phyloP scores from a whole-genome alignment of 2,888 invertebrate genomes.

The Caenorhabditis uteleia region DNA sequence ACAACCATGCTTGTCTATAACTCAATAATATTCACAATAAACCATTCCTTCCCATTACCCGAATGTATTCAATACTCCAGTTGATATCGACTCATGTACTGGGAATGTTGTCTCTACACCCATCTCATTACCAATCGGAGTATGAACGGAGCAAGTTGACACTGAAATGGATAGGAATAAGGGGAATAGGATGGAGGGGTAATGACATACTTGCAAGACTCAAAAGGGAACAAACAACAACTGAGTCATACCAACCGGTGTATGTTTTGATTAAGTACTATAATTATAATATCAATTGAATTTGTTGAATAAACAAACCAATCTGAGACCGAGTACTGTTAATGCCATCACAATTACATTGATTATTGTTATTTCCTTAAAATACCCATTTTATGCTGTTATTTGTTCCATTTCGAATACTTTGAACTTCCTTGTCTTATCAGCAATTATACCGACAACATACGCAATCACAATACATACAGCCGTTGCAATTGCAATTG shows the following conservation, averaged over 20 bases:
- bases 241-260: constrained; percentile 23
- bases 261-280: constrained; percentile 23
- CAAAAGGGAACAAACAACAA: constrained; percentile 18
- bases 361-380: constrained; percentile 11
- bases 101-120: constrained; percentile 67
- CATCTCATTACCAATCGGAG: constrained; percentile 49
- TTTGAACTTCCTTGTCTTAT: constrained; percentile 25
- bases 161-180: constrained; percentile 8
- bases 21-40: not conserved
- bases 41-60: constrained; percentile 40
- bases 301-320: constrained; percentile 1
- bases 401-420: too few relatives aligned
- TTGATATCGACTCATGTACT: constrained; percentile 62
- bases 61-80: constrained; percentile 60
- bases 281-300: not conserved
- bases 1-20: constrained; percentile 25
- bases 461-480: constrained; percentile 18
- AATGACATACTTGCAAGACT: too few relatives aligned
- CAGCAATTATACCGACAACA: constrained; percentile 18
- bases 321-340: constrained; percentile 2
- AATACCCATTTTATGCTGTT: too few relatives aligned
- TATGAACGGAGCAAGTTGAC: constrained; percentile 23
- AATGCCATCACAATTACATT: constrained; percentile 9
- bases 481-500: constrained; percentile 23
- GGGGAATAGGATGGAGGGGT: too few relatives aligned